These are phyloP conservation scores for Oophaga sylvatica DNA, from an alignment of 2,797 vertebrate genomes.

Conservation along the genomic window DNA sequence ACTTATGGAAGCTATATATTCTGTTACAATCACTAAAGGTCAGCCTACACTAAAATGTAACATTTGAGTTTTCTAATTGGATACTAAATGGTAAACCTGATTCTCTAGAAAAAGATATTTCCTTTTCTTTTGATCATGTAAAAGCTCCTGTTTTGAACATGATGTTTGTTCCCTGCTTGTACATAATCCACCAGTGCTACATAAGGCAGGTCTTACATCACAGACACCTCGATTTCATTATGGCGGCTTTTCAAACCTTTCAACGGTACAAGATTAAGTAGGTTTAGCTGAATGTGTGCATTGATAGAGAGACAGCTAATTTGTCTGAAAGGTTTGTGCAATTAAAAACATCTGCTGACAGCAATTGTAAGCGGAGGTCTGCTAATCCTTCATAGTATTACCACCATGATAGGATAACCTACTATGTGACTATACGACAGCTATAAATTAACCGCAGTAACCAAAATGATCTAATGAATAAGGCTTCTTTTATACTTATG, in stretches of 20 bases:
- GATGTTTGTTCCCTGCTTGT: neutral
- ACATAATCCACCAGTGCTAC: neutral
- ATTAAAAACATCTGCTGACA: constrained; percentile 51
- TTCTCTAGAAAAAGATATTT: neutral
- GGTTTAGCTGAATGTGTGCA: constrained; percentile 41
- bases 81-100: neutral
- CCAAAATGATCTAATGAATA: neutral
- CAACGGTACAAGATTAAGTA: constrained; percentile 30
- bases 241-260: constrained; percentile 24
- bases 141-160: neutral
- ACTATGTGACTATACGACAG: neutral
- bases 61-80: neutral
- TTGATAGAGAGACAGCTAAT: constrained; percentile 51
- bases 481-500: too few species aligned
- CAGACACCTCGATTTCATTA: constrained; percentile 7
- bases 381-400: constrained; percentile 24
- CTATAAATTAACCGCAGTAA: neutral
- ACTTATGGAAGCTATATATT: neutral
- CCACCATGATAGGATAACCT: constrained; percentile 9
- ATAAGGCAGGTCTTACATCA: neutral
- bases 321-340: constrained; percentile 40
- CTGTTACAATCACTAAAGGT: neutral
- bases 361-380: neutral
- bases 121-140: neutral
- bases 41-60: neutral